These are phyloP conservation scores for Acanthoscelides obtectus DNA, from an alignment of 2,888 invertebrate genomes.

Conservation along the genomic window DNA sequence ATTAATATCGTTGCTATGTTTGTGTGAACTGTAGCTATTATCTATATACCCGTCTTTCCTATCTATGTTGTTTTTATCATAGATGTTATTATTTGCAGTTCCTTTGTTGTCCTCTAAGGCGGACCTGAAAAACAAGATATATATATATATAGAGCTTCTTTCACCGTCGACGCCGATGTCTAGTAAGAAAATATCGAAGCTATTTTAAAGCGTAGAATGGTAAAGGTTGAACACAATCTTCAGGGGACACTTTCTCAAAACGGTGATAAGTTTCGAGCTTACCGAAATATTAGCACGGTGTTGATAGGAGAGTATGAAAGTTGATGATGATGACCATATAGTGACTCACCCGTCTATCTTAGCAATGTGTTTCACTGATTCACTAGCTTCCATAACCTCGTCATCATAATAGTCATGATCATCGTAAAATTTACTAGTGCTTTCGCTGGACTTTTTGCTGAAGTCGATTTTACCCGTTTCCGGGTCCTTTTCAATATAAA, in stretches of 20 bases:
- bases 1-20: constrained; percentile 57
- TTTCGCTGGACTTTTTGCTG: constrained; percentile 44
- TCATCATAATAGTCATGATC: constrained; percentile 5
- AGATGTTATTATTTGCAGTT: constrained; percentile 32
- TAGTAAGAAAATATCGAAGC: too few relatives aligned
- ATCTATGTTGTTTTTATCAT: constrained; percentile 45
- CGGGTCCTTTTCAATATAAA: constrained; percentile 65
- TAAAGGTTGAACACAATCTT: too few relatives aligned
- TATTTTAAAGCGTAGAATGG: too few relatives aligned
- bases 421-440: background rate
- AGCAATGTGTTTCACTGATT: background rate
- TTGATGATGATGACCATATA: too few relatives aligned
- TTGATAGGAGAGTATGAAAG: too few relatives aligned
- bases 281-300: too few relatives aligned
- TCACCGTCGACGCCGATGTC: too few relatives aligned
- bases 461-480: constrained; percentile 63
- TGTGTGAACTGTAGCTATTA: constrained; percentile 29
- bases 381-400: background rate
- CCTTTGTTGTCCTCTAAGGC: background rate
- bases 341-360: background rate
- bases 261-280: too few relatives aligned
- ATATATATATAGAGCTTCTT: too few relatives aligned
- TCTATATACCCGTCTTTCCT: constrained; percentile 45
- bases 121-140: background rate
- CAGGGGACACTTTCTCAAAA: too few relatives aligned